A percentile compares a stretch with the other conserved stretches of the same genome.
phyloP scores from a whole-genome alignment of 2,888 invertebrate species.

The Eugnorisma glareosa region DNA sequence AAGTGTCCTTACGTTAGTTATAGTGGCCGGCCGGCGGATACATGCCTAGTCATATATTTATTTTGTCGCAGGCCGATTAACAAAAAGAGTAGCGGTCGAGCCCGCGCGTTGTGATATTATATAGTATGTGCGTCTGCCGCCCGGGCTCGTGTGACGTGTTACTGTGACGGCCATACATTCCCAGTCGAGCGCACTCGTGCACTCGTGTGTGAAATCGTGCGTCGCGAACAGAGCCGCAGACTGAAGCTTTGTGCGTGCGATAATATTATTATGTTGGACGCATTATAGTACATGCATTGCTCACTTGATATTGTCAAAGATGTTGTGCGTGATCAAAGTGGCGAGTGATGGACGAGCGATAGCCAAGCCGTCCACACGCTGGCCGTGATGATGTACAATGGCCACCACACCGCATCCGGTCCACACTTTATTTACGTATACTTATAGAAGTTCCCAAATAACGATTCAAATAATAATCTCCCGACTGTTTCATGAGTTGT shows the following conservation, averaged over 20 bases:
- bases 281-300: conserved; percentile 55
- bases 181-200: conserved; percentile 37
- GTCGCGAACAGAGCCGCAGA: conserved; percentile 42
- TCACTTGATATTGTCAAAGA: conserved; percentile 55
- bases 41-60: conserved; percentile 68
- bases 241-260: conserved; percentile 57
- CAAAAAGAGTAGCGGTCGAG: conserved; percentile 56
- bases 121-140: conserved; percentile 58
- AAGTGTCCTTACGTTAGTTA: conserved; percentile 88
- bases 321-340: conserved; percentile 53
- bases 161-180: conserved; percentile 58
- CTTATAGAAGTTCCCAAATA: conserved; percentile 64
- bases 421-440: conserved; percentile 62
- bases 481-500: conserved; percentile 81
- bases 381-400: conserved; percentile 11
- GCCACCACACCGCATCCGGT: conserved; percentile 48
- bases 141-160: conserved; percentile 39
- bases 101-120: conserved; percentile 66
- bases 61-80: conserved; percentile 64
- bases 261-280: conserved; percentile 56
- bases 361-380: conserved; percentile 32
- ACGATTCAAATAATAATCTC: conserved; percentile 70
- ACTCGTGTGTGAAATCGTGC: conserved; percentile 25
- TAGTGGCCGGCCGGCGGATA: conserved; percentile 73
- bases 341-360: conserved; percentile 49